A percentile compares a stretch with the other conserved stretches of the same genome.
Conservation (phyloP, 2,113 vertebrate genomes). For the Leucopsar rothschildi region DNA sequence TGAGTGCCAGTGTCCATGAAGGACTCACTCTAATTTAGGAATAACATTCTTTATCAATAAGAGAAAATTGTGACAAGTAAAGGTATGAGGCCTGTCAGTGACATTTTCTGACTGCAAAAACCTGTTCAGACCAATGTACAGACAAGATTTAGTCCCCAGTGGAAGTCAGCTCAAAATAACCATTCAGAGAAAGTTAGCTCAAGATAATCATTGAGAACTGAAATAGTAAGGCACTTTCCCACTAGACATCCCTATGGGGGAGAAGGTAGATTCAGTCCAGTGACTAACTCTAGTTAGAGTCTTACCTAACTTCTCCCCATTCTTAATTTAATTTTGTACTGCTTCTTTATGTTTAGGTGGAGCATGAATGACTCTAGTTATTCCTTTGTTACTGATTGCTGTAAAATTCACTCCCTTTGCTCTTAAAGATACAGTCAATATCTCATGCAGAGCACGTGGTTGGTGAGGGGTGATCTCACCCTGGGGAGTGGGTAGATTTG, state of each 20-base stretch:
- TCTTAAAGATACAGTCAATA: neutral
- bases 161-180: neutral
- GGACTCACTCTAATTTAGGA: neutral
- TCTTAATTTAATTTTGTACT: neutral
- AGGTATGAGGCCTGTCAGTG: neutral
- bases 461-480: accelerated
- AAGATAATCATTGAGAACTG: neutral
- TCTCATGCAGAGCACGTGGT: accelerated
- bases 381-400: neutral
- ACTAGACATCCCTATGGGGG: neutral
- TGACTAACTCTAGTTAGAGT: neutral
- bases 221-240: neutral
- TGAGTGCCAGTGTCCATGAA: neutral
- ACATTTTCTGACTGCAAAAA: neutral
- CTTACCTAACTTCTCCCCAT: neutral
- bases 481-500: neutral
- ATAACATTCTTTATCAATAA: neutral
- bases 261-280: neutral
- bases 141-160: neutral
- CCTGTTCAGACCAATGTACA: neutral
- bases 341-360: neutral
- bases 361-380: neutral
- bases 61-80: neutral
- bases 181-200: neutral
- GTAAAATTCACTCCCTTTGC: neutral